Base-by-base conservation (phyloP, 2,113 vertebrate genomes). In the Tamias sibiricus region DNA sequence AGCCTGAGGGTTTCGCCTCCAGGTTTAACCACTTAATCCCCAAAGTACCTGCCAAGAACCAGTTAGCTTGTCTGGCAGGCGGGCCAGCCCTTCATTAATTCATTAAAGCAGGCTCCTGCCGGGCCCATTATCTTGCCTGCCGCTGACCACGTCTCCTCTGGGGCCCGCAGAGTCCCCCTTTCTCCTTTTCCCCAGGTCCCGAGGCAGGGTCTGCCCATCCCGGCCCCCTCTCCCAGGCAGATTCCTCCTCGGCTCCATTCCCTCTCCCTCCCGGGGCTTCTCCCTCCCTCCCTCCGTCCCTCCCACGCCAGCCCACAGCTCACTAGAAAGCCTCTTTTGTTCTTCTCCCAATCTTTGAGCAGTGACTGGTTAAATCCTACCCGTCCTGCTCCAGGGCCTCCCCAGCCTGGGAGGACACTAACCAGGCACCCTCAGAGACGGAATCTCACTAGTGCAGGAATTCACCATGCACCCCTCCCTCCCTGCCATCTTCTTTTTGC, bases 221-320 rank as follows among this genome's bases (percentile, higher is more conserved):
- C 54, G 98, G 99, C 99, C 98, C 99, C 98, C 98, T 97, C 98
- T 98, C 94, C 98, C 80, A 98, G 97, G 95, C 99, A 98, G 98
- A 98, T 89, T 74, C 95, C 84, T 42, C 26, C 84, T 42, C 26
- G 22, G 92, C 96, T 87, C 85, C 87, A 49, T 59, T 96, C 95
- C 74, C 88, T 98, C 97, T 92, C 97, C 97, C 47, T 98, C 98
- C 89, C 99, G 98, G 64, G 57, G 57, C 88, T 57, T 64, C 6
- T 32, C 32, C 87, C 95, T 49, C 64, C 6, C 32, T 44, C 28
- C 86, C 95, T 62, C 28, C 86, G 94, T 62, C 90, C 71, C 71
- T 68, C 72, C 85, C 87, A 82, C 14, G 3, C 83, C 47, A 49
- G 47, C 47, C 2, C 47, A 49, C 47, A 49, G 47, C 47, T 2